Evolutionary conservation across 2,797 vertebrate species (phyloP).

Genomic region (Leptoclinus maculatus): DNA sequence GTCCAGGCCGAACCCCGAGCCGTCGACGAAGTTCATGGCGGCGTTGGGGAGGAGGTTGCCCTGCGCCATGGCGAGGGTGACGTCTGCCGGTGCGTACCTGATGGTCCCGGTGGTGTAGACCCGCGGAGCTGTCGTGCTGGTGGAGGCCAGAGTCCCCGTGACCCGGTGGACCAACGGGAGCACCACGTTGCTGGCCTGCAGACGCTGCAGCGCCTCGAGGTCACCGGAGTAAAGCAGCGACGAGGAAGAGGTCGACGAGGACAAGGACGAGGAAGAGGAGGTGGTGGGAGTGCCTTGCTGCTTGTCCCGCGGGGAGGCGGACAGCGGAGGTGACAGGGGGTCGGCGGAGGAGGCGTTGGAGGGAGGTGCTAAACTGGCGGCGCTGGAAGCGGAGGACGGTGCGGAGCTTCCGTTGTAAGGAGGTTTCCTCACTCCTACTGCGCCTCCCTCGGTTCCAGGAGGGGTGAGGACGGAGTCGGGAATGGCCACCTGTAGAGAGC

Average conservation of each 20-base stretch:
- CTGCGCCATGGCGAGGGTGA: constrained; percentile 96
- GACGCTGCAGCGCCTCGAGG: constrained; percentile 95
- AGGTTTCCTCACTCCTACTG: constrained; percentile 87
- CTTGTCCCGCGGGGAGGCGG: constrained; percentile 97
- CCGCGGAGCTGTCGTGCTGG: constrained; percentile 91
- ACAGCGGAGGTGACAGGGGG: constrained; percentile 97
- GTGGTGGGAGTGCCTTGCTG: constrained; percentile 91
- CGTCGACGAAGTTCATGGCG: constrained; percentile 96
- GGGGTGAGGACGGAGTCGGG: constrained; percentile 98
- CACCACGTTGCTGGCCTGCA: constrained; percentile 96
- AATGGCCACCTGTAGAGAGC: constrained; percentile 92
- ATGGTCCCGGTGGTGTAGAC: constrained; percentile 99
- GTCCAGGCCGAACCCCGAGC: constrained; percentile 94
- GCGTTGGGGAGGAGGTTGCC: constrained; percentile 95
- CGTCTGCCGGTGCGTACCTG: constrained; percentile 97
- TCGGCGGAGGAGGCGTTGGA: constrained; percentile 84
- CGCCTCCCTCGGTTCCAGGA: constrained; percentile 91
- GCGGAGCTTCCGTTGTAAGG: constrained; percentile 89
- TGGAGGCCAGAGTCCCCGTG: constrained; percentile 91
- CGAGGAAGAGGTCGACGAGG: constrained; percentile 85
- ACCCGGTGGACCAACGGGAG: constrained; percentile 96
- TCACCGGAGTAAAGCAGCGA: constrained; percentile 94
- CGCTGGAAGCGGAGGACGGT: constrained; percentile 85
- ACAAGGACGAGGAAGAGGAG: constrained; percentile 88
- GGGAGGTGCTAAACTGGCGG: constrained; percentile 88